Conservation (phyloP, 2,888 invertebrate species). For the Zele albiditarsus region DNA sequence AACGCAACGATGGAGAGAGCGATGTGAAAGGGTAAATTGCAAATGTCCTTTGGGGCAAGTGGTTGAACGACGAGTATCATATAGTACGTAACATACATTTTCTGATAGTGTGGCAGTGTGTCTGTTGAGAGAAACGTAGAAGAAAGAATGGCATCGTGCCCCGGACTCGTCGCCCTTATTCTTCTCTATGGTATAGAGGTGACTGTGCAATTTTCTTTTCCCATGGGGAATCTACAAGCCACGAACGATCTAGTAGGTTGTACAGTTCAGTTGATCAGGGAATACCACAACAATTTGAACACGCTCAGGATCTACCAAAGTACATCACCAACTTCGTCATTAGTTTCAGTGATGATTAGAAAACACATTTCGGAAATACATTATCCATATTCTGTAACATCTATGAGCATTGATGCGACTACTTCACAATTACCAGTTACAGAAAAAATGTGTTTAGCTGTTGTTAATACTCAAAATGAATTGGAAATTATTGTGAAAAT, state of each 20-base stretch:
- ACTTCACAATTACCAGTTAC: neutral
- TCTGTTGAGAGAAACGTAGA: constrained; percentile 1
- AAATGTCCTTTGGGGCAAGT: constrained; percentile 34
- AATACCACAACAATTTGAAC: constrained; percentile 34
- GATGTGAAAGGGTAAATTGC: constrained; percentile 36
- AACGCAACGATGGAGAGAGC: constrained; percentile 11
- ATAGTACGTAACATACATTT: neutral
- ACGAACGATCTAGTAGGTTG: constrained; percentile 39
- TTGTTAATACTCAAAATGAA: neutral
- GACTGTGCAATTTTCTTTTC: constrained; percentile 40
- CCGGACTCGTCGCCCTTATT: constrained; percentile 22
- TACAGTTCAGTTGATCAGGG: constrained; percentile 38
- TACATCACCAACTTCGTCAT: neutral
- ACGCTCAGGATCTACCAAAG: constrained; percentile 6
- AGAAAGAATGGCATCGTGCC: constrained; percentile 35
- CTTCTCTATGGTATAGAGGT: constrained; percentile 39
- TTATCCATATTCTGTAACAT: neutral
- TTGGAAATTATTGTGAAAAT: no score
- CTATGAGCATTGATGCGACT: neutral
- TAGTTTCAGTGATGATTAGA: neutral
- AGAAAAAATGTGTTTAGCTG: neutral
- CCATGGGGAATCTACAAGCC: constrained; percentile 33
- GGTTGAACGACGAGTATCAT: constrained; percentile 13
- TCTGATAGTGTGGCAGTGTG: neutral
- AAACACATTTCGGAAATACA: neutral